phyloP scores from a whole-genome alignment of 2,888 invertebrate genomes.

The Tenthredo distinguenda region DNA sequence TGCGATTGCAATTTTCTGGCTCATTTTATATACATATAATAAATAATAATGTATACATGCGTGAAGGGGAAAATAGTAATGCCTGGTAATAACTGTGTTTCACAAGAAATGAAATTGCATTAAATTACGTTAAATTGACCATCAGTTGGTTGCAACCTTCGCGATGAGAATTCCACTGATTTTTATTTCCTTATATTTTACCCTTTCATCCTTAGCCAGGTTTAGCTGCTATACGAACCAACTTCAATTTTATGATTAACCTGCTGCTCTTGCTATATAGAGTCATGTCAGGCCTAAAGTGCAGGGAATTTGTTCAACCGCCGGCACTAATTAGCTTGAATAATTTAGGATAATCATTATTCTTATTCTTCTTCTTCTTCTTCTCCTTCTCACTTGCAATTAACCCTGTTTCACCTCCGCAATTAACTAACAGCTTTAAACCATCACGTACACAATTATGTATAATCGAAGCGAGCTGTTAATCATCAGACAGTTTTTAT shows the following conservation, averaged over 20 bases:
- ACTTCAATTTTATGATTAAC: conserved; percentile 7
- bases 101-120: conserved; percentile 36
- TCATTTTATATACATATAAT: background rate
- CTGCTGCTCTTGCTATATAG: background rate
- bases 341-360: conserved; percentile 49
- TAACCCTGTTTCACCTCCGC: conserved; percentile 28
- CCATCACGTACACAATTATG: background rate
- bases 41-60: background rate
- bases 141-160: conserved; percentile 37
- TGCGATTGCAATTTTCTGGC: background rate
- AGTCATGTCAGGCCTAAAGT: background rate
- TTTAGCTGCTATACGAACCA: background rate
- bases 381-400: conserved; percentile 24
- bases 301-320: conserved; percentile 12
- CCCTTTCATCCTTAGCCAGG: background rate
- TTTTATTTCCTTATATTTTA: background rate
- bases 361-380: conserved; percentile 9
- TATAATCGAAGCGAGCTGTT: background rate
- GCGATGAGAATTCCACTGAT: conserved; percentile 2
- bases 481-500: background rate
- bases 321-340: conserved; percentile 41
- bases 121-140: conserved; percentile 44
- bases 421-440: background rate
- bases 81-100: conserved; percentile 14
- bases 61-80: background rate